These are phyloP conservation scores for Creontiades dilutus DNA, from an alignment of 2,888 invertebrate species.

Conservation along the genomic window DNA sequence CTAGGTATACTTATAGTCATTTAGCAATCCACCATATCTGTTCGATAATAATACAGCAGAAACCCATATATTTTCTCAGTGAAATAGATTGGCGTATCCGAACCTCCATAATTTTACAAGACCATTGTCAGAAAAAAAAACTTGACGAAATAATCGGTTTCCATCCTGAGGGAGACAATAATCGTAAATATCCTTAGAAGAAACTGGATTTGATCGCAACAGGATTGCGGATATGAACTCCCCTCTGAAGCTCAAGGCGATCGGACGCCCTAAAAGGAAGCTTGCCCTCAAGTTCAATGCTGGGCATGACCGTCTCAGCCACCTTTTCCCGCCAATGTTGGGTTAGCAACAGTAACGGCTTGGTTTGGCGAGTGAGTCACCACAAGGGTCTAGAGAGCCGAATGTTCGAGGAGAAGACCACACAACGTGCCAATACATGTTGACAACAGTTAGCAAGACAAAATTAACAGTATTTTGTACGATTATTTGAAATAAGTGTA, in stretches of 20 bases:
- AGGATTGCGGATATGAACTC: conserved; percentile 64
- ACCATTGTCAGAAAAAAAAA: background rate
- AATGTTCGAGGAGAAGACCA: background rate
- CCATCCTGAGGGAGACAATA: background rate
- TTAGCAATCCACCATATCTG: background rate
- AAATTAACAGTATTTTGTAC: no score
- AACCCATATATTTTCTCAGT: background rate
- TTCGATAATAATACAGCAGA: background rate
- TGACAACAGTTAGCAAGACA: no score
- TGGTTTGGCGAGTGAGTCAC: conserved; percentile 9
- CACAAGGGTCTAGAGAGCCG: background rate
- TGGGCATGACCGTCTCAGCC: conserved; percentile 57
- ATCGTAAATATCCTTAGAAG: conserved; percentile 7
- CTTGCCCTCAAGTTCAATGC: conserved; percentile 71
- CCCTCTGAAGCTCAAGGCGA: conserved; percentile 52
- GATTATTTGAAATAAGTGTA: no score
- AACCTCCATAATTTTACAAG: background rate
- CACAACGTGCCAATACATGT: background rate
- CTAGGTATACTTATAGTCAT: background rate
- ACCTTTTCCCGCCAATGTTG: conserved; percentile 2
- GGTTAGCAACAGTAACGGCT: conserved; percentile 21
- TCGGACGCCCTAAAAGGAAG: conserved; percentile 65
- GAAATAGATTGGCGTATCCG: background rate
- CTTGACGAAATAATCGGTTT: conserved; percentile 26
- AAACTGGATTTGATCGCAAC: conserved; percentile 20